Evolutionary conservation across 2,113 vertebrate species (phyloP).

Genomic region (Hiodon alosoides): DNA sequence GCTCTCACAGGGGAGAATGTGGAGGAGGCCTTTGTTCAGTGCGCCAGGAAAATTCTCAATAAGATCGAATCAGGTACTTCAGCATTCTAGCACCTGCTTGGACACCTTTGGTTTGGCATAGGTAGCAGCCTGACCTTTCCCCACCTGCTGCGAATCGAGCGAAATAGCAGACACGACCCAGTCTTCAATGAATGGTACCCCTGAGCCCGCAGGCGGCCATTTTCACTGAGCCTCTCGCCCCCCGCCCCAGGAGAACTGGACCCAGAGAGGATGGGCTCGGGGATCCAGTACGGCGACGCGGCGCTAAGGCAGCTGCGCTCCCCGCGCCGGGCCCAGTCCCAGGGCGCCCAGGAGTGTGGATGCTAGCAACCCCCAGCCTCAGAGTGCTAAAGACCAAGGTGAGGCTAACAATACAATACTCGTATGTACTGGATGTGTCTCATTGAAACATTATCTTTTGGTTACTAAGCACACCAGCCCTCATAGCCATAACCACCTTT

Average conservation of each 20-base stretch:
- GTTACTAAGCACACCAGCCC: too few species aligned
- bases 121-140: too few species aligned
- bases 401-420: not conserved
- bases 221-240: conserved; percentile 4
- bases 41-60: conserved; percentile 85
- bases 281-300: conserved; percentile 84
- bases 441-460: too few species aligned
- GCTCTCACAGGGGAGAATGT: conserved; percentile 88
- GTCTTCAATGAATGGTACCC: not conserved
- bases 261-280: conserved; percentile 90
- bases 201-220: not conserved
- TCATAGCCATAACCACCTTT: too few species aligned
- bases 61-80: conserved; percentile 85
- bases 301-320: conserved; percentile 82
- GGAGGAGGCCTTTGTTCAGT: conserved; percentile 86
- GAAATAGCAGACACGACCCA: not conserved
- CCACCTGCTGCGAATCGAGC: not conserved
- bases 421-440: too few species aligned
- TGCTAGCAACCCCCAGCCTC: conserved; percentile 57
- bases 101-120: not conserved
- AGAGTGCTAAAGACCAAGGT: conserved; percentile 30
- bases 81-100: not conserved
- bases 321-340: conserved; percentile 73
- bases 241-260: conserved; percentile 76
- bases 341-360: conserved; percentile 76